Conservation (phyloP, 2,113 vertebrate species). For the Solea solea region DNA sequence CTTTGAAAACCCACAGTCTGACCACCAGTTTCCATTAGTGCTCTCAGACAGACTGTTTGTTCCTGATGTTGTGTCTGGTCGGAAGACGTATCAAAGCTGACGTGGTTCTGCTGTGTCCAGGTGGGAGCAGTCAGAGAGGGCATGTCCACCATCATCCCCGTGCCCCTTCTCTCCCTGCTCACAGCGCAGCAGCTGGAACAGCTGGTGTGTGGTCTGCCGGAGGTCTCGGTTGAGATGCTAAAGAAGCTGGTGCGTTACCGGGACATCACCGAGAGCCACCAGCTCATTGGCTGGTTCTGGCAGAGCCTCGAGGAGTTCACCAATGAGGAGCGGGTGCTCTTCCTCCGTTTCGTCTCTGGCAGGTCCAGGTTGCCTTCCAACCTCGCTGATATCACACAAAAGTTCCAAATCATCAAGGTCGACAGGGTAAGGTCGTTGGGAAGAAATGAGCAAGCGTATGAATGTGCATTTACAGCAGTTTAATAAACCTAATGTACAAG, state of each 20-base stretch:
- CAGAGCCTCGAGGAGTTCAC: constrained; percentile 86
- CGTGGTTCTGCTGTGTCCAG: constrained; percentile 65
- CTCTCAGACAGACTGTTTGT: constrained; percentile 30
- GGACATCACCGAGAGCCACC: constrained; percentile 83
- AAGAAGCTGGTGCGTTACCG: constrained; percentile 87
- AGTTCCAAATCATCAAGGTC: constrained; percentile 87
- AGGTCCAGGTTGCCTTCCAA: constrained; percentile 84
- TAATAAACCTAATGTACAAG: too few relatives aligned
- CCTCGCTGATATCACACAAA: constrained; percentile 83
- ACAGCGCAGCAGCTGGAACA: constrained; percentile 85
- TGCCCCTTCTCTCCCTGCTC: constrained; percentile 84
- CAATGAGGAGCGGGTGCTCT: constrained; percentile 86
- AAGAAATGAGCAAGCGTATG: not conserved
- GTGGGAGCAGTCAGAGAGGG: constrained; percentile 83
- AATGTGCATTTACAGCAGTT: too few relatives aligned
- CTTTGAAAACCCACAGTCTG: too few relatives aligned
- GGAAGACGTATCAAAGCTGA: constrained; percentile 58
- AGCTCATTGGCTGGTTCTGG: constrained; percentile 85
- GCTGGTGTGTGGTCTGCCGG: constrained; percentile 85
- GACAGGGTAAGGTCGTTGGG: constrained; percentile 77
- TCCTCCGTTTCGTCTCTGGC: constrained; percentile 85
- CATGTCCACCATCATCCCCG: constrained; percentile 86
- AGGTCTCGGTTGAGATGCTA: constrained; percentile 85
- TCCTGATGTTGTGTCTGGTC: constrained; percentile 28
- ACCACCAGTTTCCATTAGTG: constrained; percentile 29